phyloP scores from a whole-genome alignment of 1,140 invertebrate species.

The Listronotus oregonensis region DNA sequence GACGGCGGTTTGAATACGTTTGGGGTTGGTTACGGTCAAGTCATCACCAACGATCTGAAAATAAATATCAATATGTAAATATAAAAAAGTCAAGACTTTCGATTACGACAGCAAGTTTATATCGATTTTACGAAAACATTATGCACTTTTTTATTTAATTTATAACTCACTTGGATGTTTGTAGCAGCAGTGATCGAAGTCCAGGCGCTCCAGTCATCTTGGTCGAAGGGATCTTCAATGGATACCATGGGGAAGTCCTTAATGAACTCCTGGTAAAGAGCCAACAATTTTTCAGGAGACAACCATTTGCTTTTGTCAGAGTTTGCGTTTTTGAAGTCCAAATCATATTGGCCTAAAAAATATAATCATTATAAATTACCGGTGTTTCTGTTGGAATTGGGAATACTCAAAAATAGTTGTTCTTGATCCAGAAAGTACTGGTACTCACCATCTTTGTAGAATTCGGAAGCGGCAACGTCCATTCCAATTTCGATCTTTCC shows the following conservation, averaged over 20 bases:
- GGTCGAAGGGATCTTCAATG: conserved; percentile 98
- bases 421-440: neutral
- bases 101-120: no score
- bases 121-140: no score
- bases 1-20: conserved; percentile 91
- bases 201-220: conserved; percentile 98
- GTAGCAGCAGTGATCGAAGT: conserved; percentile 77
- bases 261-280: conserved; percentile 90
- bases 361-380: no score
- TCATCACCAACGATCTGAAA: conserved; percentile 90
- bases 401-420: neutral
- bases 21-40: conserved; percentile 91
- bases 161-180: conserved; percentile 70
- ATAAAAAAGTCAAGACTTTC: no score
- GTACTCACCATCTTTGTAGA: conserved; percentile 77
- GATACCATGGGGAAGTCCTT: conserved; percentile 96
- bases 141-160: conserved; percentile 1
- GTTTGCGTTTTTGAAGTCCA: conserved; percentile 98
- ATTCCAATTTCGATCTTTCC: conserved; percentile 97
- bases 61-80: neutral
- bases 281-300: conserved; percentile 79
- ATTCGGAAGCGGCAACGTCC: conserved; percentile 99
- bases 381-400: no score
- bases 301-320: conserved; percentile 82
- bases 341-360: conserved; percentile 75